These are phyloP conservation scores for Drosophila yooni DNA, from an alignment of 2,888 invertebrate genomes.

Conservation along the genomic window DNA sequence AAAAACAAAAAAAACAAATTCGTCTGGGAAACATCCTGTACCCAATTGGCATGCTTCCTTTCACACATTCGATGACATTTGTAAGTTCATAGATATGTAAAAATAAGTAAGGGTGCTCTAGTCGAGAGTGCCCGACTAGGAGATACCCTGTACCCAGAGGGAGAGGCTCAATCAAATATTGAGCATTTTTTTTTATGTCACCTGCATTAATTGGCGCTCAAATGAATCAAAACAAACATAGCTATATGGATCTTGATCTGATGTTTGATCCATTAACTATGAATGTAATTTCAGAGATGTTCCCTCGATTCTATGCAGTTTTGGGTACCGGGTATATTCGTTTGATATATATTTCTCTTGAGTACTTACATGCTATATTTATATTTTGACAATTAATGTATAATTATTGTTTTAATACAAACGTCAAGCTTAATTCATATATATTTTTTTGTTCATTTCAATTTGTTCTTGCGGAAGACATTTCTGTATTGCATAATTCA, in stretches of 20 bases:
- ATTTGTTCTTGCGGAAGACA: conserved; percentile 59
- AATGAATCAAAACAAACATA: neutral
- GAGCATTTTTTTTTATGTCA: neutral
- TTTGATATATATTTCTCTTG: conserved; percentile 16
- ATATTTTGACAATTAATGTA: conserved; percentile 9
- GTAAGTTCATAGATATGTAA: neutral
- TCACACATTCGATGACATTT: neutral
- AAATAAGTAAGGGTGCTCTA: neutral
- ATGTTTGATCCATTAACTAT: neutral
- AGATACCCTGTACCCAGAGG: conserved; percentile 1
- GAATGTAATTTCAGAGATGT: neutral
- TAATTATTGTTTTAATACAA: conserved; percentile 38
- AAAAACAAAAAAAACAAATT: neutral
- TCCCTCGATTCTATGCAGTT: neutral
- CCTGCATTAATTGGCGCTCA: neutral
- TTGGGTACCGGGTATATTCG: conserved; percentile 12
- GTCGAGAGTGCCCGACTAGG: neutral
- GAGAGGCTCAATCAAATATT: neutral
- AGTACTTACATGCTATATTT: neutral
- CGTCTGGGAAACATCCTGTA: neutral
- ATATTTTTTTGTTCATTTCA: conserved; percentile 25
- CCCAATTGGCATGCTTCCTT: neutral
- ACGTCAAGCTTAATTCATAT: conserved; percentile 44
- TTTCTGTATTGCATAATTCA: conserved; percentile 68
- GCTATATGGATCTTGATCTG: neutral